Percentiles rank a stretch among this genome's conserved stretches.
These are phyloP conservation scores for Hipposideros armiger DNA, from an alignment of 2,113 vertebrate genomes.

Conservation along the genomic window DNA sequence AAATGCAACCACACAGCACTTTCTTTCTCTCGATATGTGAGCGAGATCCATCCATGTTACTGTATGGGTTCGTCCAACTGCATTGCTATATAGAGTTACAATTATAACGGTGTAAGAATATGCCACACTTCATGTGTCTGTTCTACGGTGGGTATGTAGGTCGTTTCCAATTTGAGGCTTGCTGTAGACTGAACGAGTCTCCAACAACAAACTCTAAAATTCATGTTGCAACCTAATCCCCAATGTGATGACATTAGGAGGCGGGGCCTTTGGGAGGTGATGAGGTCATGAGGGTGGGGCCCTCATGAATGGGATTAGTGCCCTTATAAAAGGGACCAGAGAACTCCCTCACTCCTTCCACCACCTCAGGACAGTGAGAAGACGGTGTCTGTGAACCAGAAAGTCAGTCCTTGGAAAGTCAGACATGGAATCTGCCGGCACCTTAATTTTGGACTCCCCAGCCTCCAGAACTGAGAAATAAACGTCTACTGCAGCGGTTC, in stretches of 20 bases:
- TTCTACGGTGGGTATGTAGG: not conserved
- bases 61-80: not conserved
- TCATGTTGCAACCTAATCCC: not conserved
- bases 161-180: not conserved
- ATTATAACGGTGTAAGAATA: not conserved
- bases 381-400: not conserved
- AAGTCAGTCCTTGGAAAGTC: not conserved
- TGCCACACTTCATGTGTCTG: not conserved
- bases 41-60: not conserved
- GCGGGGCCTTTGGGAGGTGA: not conserved
- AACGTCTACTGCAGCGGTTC: not conserved
- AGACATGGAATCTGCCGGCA: fast-evolving
- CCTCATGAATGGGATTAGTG: not conserved
- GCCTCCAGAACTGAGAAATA: not conserved
- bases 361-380: not conserved
- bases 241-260: not conserved
- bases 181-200: not conserved
- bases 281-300: not conserved
- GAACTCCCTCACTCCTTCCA: not conserved
- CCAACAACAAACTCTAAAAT: not conserved
- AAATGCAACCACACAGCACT: not conserved
- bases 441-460: not conserved
- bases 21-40: not conserved
- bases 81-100: not conserved
- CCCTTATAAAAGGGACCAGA: not conserved